Percentiles rank a stretch among this genome's conserved stretches.
phyloP scores from a whole-genome alignment of 2,797 vertebrate genomes.

The Mormyrops attenuatus region DNA sequence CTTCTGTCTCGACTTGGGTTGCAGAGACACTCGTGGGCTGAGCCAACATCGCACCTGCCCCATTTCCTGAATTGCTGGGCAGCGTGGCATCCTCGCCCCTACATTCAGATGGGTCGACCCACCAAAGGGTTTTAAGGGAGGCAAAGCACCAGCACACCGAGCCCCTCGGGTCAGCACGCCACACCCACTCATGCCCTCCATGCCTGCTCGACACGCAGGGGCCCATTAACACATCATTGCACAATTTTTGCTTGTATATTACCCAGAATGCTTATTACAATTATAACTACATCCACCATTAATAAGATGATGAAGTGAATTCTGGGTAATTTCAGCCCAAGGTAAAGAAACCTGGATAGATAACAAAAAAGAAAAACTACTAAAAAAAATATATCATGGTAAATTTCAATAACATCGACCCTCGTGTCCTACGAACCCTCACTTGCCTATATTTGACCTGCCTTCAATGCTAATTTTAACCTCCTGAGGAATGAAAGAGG shows the following conservation, averaged over 20 bases:
- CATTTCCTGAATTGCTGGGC: background rate
- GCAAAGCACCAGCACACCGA: slow-evolving; percentile 20
- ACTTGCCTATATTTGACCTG: slow-evolving; percentile 95
- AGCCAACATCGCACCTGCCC: background rate
- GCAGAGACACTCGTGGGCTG: background rate
- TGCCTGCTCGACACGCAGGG: slow-evolving; percentile 48
- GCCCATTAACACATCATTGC: slow-evolving; percentile 60
- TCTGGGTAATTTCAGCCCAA: slow-evolving; percentile 80
- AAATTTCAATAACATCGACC: slow-evolving; percentile 28
- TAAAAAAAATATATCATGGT: slow-evolving; percentile 48
- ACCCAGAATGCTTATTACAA: slow-evolving; percentile 77
- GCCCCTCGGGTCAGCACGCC: slow-evolving; percentile 21
- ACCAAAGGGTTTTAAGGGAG: slow-evolving; percentile 16
- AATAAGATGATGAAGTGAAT: slow-evolving; percentile 85
- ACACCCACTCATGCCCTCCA: slow-evolving; percentile 41
- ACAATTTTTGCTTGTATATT: slow-evolving; percentile 70
- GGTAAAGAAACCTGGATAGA: slow-evolving; percentile 88
- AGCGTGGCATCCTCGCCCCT: background rate
- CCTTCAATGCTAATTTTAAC: slow-evolving; percentile 99
- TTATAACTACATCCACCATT: slow-evolving; percentile 82
- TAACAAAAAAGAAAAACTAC: slow-evolving; percentile 39
- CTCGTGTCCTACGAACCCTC: slow-evolving; percentile 60
- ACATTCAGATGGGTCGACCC: background rate
- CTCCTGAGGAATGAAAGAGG: slow-evolving; percentile 94
- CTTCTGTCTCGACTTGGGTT: background rate